Base-by-base conservation (phyloP, 2,113 vertebrate genomes). In the Nyctibius bracteatus region DNA sequence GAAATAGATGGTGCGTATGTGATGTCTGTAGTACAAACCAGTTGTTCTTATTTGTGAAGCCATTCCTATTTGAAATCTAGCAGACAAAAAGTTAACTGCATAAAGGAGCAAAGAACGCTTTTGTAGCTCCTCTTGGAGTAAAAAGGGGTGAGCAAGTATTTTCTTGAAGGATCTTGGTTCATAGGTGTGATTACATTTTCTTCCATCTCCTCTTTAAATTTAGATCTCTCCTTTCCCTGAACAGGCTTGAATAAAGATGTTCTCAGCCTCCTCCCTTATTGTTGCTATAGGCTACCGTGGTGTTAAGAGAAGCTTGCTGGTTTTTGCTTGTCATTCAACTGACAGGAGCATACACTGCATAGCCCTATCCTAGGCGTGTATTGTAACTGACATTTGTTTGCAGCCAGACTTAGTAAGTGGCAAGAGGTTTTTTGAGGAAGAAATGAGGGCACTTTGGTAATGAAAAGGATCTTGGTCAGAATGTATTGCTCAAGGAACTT, bases 401-500 rank as follows among this genome's bases (percentile, higher is more conserved):
- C 62, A 80, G 66, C 20, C 25, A 81, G 61, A 12, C 59, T 75
- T 24, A 28, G 13, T 39, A 55, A 94, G 13, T 51, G 43, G 7
- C 65, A 79, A 59, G 39, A 86, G n/a, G 6, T 49, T 82, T 89
- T 86, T 25, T 84, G 65, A 65, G 68, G 55, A 89, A 81, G 72
- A 85, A 72, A 57, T 17, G 7, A 79, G n/a, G 8, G 2, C 4
- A 19, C 27, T 79, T 90, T 12, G 23, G 57, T 66, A 81, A 84
- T 1, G 3, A 70, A 63, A 57, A 79, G 23, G 23, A 20, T 59
- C 74, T 77, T 80, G 27, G n/a, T 88, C 63, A 83, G 58, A 70
- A 21, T 22, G 28, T 73, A 35, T 92, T 94, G 77, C 81, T 88
- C 47, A 95, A 94, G 85, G 43, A 91, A 74, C 89, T 83, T 94